Conservation (phyloP, 1,140 invertebrate genomes). For the Amyelois transitella region DNA sequence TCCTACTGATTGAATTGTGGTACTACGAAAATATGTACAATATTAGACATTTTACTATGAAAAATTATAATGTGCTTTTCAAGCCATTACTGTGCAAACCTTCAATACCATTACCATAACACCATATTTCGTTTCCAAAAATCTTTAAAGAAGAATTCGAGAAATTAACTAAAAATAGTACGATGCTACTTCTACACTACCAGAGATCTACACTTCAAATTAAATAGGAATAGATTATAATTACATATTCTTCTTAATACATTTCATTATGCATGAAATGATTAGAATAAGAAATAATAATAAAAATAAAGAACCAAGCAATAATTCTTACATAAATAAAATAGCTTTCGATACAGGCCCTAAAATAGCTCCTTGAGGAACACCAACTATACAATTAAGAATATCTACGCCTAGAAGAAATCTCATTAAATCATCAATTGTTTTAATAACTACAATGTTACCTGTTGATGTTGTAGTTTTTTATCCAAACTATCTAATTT, state of each 20-base stretch:
- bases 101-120: slow-evolving; percentile 8
- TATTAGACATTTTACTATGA: slow-evolving; percentile 2
- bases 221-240: neutral
- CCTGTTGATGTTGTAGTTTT: slow-evolving; percentile 65
- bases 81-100: slow-evolving; percentile 22
- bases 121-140: neutral
- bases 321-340: neutral
- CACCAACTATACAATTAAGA: neutral
- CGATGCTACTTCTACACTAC: slow-evolving; percentile 13
- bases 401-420: neutral
- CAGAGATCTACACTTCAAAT: slow-evolving; percentile 16
- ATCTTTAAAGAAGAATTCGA: slow-evolving; percentile 6
- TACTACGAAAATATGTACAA: neutral
- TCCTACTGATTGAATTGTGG: neutral
- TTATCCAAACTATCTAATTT: slow-evolving; percentile 63
- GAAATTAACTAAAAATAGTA: slow-evolving; percentile 4
- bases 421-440: neutral
- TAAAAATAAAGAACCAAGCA: slow-evolving; percentile 5
- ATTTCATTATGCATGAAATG: slow-evolving; percentile 1
- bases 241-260: neutral
- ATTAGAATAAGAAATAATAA: slow-evolving; percentile 2
- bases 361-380: slow-evolving; percentile 11
- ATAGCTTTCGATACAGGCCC: neutral
- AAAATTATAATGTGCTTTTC: slow-evolving; percentile 16
- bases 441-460: slow-evolving; percentile 31